phyloP scores from a whole-genome alignment of 1,140 invertebrate genomes.

The Leptinotarsa texana region DNA sequence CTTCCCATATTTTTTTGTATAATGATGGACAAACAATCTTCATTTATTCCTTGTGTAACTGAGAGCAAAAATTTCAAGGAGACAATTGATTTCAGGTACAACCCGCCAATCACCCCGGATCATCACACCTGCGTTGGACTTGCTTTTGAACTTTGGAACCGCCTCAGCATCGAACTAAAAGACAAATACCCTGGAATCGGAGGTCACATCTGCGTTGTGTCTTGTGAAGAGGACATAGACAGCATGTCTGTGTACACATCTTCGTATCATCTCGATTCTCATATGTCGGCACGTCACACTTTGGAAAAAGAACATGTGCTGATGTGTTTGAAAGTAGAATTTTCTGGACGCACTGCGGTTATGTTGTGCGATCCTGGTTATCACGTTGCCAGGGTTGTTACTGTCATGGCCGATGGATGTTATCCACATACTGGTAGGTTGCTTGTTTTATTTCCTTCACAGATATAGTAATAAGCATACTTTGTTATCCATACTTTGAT shows the following conservation, averaged over 20 bases:
- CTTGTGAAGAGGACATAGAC: slow-evolving; percentile 84
- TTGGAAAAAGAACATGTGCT: slow-evolving; percentile 89
- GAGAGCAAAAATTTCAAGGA: no score
- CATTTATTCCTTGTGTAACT: no score
- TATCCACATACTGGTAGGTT: slow-evolving; percentile 81
- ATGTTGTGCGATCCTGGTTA: slow-evolving; percentile 88
- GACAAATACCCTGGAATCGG: slow-evolving; percentile 68
- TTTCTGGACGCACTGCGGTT: slow-evolving; percentile 73
- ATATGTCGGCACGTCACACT: slow-evolving; percentile 54
- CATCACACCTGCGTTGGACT: slow-evolving; percentile 88
- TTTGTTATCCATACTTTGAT: neutral
- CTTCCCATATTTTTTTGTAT: no score
- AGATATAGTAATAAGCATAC: neutral
- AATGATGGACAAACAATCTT: no score
- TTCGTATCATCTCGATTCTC: slow-evolving; percentile 58
- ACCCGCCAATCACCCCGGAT: slow-evolving; percentile 72
- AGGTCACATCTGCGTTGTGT: slow-evolving; percentile 73
- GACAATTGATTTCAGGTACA: slow-evolving; percentile 54
- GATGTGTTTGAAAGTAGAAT: slow-evolving; percentile 74
- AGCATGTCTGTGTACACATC: slow-evolving; percentile 68
- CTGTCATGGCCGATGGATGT: slow-evolving; percentile 80
- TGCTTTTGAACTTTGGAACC: slow-evolving; percentile 74
- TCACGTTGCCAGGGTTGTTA: slow-evolving; percentile 82
- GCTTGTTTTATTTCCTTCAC: no score
- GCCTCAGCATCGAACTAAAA: slow-evolving; percentile 61